Evolutionary conservation across 2,113 vertebrate genomes (phyloP).

Genomic region (Apeltes quadracus): DNA sequence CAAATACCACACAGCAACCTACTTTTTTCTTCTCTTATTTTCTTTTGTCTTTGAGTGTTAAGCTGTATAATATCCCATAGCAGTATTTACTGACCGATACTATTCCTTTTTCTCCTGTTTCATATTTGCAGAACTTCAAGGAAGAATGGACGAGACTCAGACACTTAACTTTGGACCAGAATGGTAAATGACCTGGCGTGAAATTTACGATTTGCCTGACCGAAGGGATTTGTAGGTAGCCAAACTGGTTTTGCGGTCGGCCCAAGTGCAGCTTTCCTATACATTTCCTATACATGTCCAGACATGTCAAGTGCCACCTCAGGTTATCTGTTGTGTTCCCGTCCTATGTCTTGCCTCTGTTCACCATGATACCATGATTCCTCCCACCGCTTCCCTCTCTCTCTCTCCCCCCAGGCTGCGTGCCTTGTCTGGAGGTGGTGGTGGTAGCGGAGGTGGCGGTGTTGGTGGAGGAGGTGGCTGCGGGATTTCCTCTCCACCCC

Average conservation of each 20-base stretch:
- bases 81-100: background rate
- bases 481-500: slow-evolving; percentile 91
- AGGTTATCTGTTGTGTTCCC: slow-evolving; percentile 4
- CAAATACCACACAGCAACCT: background rate
- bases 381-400: slow-evolving; percentile 28
- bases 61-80: background rate
- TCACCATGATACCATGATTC: slow-evolving; percentile 14
- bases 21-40: background rate
- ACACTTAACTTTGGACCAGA: slow-evolving; percentile 99
- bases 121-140: slow-evolving; percentile 82
- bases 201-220: slow-evolving; percentile 3
- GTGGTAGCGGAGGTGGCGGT: slow-evolving; percentile 45
- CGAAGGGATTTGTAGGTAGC: slow-evolving; percentile 20
- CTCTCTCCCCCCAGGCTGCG: slow-evolving; percentile 85
- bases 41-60: background rate
- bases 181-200: slow-evolving; percentile 85
- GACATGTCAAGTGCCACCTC: slow-evolving; percentile 26
- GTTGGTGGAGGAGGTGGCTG: slow-evolving; percentile 66
- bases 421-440: slow-evolving; percentile 93
- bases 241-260: slow-evolving; percentile 31
- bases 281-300: slow-evolving; percentile 28
- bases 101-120: slow-evolving; percentile 35
- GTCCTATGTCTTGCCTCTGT: slow-evolving; percentile 20
- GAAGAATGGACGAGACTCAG: slow-evolving; percentile 96
- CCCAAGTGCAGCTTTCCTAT: background rate